Evolutionary conservation across 2,797 vertebrate species (phyloP).

Genomic region (Artibeus jamaicensis): DNA sequence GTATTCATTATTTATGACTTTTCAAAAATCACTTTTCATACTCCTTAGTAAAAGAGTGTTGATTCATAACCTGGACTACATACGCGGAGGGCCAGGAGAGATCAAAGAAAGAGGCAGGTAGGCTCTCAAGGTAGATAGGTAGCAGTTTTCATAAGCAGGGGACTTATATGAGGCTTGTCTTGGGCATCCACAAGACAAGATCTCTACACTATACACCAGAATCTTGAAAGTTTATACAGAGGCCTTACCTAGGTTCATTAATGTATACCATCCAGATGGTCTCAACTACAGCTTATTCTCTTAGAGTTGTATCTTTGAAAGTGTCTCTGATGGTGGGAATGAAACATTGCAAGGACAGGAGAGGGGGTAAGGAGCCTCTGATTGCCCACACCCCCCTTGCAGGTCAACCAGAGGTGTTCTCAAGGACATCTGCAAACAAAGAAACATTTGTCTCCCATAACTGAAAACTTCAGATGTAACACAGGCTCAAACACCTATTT

Average conservation of each 20-base stretch:
- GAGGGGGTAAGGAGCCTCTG: background rate
- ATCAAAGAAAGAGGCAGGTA: background rate
- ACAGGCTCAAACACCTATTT: background rate
- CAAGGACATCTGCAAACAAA: background rate
- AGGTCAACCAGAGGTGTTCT: background rate
- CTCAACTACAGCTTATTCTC: background rate
- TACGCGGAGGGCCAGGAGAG: background rate
- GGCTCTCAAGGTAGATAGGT: background rate
- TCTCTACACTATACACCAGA: background rate
- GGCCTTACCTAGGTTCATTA: background rate
- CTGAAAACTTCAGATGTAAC: background rate
- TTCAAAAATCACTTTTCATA: background rate
- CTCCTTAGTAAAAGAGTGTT: background rate
- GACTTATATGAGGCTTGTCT: background rate
- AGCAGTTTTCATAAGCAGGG: background rate
- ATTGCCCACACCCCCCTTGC: background rate
- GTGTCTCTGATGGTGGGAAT: background rate
- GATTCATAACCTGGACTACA: background rate
- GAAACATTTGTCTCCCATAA: background rate
- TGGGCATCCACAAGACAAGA: background rate
- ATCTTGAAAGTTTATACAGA: background rate
- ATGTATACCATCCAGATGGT: background rate
- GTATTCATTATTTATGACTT: background rate
- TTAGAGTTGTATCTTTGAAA: background rate
- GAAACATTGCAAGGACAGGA: background rate